phyloP scores from a whole-genome alignment of 1,140 invertebrate species.

The Drosophila ficusphila region DNA sequence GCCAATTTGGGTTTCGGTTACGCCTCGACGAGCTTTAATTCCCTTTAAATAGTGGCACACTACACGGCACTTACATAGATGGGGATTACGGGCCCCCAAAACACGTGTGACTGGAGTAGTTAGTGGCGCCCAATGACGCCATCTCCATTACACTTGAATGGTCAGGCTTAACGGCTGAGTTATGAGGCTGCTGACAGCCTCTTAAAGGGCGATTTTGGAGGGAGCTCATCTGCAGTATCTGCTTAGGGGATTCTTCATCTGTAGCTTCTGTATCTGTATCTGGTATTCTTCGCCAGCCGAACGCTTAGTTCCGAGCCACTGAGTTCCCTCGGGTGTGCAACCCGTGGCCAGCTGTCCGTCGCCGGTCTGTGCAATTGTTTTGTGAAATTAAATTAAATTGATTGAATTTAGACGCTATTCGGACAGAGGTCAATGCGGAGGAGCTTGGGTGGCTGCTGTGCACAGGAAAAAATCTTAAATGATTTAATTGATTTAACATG shows the following conservation, averaged over 20 bases:
- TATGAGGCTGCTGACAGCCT: slow-evolving; percentile 24
- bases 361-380: slow-evolving; percentile 60
- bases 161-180: slow-evolving; percentile 19
- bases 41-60: slow-evolving; percentile 63
- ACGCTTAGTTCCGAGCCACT: slow-evolving; percentile 12
- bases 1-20: slow-evolving; percentile 58
- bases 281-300: neutral
- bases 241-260: no score
- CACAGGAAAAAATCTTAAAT: slow-evolving; percentile 4
- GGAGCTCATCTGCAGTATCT: neutral
- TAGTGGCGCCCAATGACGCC: slow-evolving; percentile 38
- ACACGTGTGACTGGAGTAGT: slow-evolving; percentile 43
- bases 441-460: slow-evolving; percentile 17
- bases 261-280: neutral
- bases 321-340: slow-evolving; percentile 5
- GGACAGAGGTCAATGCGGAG: slow-evolving; percentile 63
- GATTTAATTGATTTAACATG: no score
- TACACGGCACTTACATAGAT: slow-evolving; percentile 13
- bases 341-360: slow-evolving; percentile 19
- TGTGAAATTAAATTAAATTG: slow-evolving; percentile 81
- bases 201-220: slow-evolving; percentile 13
- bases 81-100: slow-evolving; percentile 14
- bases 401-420: slow-evolving; percentile 73
- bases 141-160: slow-evolving; percentile 41
- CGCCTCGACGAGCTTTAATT: slow-evolving; percentile 60